Percentiles rank a stretch among this genome's conserved stretches.
phyloP scores from a whole-genome alignment of 2,113 vertebrate genomes.

The Rostratula benghalensis region DNA sequence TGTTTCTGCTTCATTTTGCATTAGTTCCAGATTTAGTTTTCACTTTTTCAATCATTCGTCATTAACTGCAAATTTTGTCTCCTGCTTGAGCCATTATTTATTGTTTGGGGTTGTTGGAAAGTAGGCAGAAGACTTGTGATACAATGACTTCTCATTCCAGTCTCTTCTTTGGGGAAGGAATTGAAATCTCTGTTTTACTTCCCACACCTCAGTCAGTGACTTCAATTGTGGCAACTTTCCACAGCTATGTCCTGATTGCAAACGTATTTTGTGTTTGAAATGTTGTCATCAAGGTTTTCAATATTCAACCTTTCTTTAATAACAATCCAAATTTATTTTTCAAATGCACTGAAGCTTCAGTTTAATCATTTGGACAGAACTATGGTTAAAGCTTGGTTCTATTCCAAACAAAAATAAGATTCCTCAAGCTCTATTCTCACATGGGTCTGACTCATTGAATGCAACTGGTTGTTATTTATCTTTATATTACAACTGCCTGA shows the following conservation, averaged over 20 bases:
- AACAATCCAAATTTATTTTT: not conserved
- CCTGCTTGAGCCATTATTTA: not conserved
- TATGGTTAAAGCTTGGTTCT: not conserved
- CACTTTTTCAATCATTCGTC: not conserved
- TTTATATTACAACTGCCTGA: not conserved
- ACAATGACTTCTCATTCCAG: not conserved
- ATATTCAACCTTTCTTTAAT: not conserved
- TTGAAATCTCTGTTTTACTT: not conserved
- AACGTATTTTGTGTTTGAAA: not conserved
- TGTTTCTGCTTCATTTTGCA: not conserved
- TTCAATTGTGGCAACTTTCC: not conserved
- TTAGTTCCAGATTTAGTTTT: not conserved
- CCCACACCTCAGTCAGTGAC: not conserved
- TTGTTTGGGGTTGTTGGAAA: not conserved
- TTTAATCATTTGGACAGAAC: not conserved
- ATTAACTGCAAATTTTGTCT: not conserved
- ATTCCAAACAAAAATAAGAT: not conserved
- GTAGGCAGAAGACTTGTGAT: not conserved
- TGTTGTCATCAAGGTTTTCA: not conserved
- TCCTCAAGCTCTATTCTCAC: not conserved
- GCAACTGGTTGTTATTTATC: not conserved
- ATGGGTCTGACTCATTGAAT: not conserved
- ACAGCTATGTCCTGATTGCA: not conserved
- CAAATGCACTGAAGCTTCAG: not conserved
- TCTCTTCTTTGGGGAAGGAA: not conserved